A percentile compares a stretch with the other conserved stretches of the same genome.
Conservation (phyloP, 2,888 invertebrate species). For the Lasius fuliginosus region DNA sequence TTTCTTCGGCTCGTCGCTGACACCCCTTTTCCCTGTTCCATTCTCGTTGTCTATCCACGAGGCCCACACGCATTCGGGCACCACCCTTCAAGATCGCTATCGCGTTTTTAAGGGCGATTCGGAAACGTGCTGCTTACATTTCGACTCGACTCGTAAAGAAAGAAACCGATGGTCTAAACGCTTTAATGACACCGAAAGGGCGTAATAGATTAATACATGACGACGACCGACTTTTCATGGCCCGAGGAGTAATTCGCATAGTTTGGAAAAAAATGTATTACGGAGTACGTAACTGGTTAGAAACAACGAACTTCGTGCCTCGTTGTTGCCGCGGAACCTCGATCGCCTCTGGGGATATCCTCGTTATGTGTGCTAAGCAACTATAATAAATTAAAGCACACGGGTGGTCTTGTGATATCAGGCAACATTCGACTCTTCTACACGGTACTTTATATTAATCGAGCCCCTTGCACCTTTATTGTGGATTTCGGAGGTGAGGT, state of each 20-base stretch:
- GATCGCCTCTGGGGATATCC: conserved; percentile 54
- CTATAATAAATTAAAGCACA: conserved; percentile 72
- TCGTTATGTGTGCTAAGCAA: conserved; percentile 59
- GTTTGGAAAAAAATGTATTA: conserved; percentile 32
- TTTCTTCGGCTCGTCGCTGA: conserved; percentile 34
- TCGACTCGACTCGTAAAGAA: background rate
- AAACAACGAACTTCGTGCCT: conserved; percentile 1
- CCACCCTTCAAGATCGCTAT: conserved; percentile 71
- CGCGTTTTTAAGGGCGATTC: conserved; percentile 40
- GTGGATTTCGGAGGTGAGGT: conserved; percentile 50
- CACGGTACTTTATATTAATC: conserved; percentile 52
- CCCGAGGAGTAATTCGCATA: conserved; percentile 13
- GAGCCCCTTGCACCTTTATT: conserved; percentile 66
- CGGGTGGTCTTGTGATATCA: conserved; percentile 67
- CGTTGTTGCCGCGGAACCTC: conserved; percentile 16
- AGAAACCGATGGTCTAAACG: background rate
- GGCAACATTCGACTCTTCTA: conserved; percentile 59
- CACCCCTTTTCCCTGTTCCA: conserved; percentile 54
- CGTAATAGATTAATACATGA: background rate
- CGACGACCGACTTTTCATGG: conserved; percentile 4
- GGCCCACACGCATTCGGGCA: conserved; percentile 68
- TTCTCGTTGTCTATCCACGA: conserved; percentile 42
- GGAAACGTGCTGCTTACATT: background rate
- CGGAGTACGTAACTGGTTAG: background rate
- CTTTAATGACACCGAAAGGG: background rate